phyloP scores from a whole-genome alignment of 2,113 vertebrate genomes.

The Grallaria varia region DNA sequence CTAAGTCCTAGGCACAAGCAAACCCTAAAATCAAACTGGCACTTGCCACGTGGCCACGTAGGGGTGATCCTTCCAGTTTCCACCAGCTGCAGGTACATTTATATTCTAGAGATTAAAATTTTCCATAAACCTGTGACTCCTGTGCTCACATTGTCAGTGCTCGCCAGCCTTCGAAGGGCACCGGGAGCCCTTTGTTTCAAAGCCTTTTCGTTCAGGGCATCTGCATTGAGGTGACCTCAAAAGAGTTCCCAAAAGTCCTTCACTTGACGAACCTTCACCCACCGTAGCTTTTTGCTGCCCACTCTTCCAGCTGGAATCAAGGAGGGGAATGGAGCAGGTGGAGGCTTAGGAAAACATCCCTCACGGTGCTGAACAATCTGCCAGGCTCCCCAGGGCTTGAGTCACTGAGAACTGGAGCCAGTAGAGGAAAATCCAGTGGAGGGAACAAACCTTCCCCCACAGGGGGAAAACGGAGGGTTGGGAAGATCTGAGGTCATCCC shows the following conservation, averaged over 20 bases:
- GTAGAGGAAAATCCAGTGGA: constrained; percentile 33
- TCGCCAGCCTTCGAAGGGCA: not conserved
- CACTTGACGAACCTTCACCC: not conserved
- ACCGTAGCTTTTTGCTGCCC: not conserved
- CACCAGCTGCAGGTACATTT: not conserved
- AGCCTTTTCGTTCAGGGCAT: not conserved
- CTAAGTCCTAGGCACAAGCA: not conserved
- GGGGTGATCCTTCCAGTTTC: not conserved
- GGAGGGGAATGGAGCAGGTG: not conserved
- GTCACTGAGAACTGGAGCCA: constrained; percentile 23
- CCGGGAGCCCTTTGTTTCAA: too few relatives aligned
- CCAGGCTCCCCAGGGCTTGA: constrained; percentile 1
- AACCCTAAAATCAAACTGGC: not conserved
- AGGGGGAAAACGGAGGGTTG: not conserved
- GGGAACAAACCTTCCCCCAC: not conserved
- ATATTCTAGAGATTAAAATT: not conserved
- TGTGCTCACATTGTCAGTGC: rapidly evolving
- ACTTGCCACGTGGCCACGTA: not conserved
- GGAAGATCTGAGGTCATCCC: not conserved
- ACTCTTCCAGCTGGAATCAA: not conserved
- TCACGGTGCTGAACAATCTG: not conserved
- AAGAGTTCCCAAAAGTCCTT: not conserved
- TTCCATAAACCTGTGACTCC: not conserved
- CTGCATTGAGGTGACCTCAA: not conserved
- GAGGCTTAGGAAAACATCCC: constrained; percentile 20